Percentiles rank a stretch among this genome's conserved stretches.
phyloP scores from a whole-genome alignment of 2,888 invertebrate species.

The Isoperla grammatica region DNA sequence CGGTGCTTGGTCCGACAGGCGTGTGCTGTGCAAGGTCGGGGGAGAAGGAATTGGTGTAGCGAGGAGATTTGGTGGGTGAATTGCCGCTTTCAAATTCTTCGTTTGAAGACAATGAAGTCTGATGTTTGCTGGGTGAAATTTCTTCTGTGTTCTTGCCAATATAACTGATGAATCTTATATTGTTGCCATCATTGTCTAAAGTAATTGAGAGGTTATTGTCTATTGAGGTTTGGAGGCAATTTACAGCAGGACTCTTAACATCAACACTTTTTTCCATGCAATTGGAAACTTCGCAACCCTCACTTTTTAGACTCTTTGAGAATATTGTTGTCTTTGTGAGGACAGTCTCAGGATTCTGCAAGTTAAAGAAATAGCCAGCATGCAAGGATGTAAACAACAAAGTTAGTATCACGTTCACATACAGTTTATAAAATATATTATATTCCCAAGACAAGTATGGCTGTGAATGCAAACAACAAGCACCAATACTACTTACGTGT shows the following conservation, averaged over 20 bases:
- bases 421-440: neutral
- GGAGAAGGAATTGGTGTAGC: neutral
- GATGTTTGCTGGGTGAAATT: neutral
- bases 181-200: too few species aligned
- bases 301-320: neutral
- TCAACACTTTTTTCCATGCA: neutral
- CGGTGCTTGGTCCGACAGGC: neutral
- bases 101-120: neutral
- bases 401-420: conserved; percentile 4
- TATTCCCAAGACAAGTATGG: too few species aligned
- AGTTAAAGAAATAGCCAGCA: neutral
- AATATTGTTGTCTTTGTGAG: neutral
- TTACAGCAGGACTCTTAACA: conserved; percentile 9
- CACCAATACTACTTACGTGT: conserved; percentile 39
- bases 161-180: too few species aligned
- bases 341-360: conserved; percentile 3
- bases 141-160: neutral
- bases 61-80: conserved; percentile 13
- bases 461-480: too few species aligned
- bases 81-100: neutral
- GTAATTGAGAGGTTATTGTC: too few species aligned
- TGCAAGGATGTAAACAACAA: conserved; percentile 3
- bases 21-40: conserved; percentile 2
- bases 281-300: neutral
- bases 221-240: neutral